Evolutionary conservation across 2,888 invertebrate genomes (phyloP), one percentile per base, ranked within the genome.

Genomic region (Epinotia demarniana): DNA sequence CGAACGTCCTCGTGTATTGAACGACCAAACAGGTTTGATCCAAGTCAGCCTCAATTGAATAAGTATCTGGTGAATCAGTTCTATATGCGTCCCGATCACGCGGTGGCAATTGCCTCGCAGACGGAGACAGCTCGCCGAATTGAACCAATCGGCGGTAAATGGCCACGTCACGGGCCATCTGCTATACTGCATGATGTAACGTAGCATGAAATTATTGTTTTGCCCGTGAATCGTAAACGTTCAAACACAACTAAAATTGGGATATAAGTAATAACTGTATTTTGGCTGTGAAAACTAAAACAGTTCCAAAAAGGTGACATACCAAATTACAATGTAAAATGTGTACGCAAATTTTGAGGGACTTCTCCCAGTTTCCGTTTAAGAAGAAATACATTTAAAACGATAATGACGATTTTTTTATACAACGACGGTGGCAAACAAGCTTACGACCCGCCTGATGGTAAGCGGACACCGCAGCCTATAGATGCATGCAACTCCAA

Each of bases 11-110:
- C 49, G 16, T 49, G 16, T 13, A 16, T 49, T 49, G 16, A 63
- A 18, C 55, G n/a, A 58, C 2, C 23, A n/a, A 74, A 70, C 70
- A 33, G 53, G 53, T 70, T 64, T 49, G 63, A 70, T 70, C 69
- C 63, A 64, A 69, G 60, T 73, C 55, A 69, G 62, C 75, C 63
- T 72, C 61, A 75, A 72, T 72, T 71, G 75, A 67, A 71, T 75
- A 58, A 75, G 71, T 71, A 46, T 33, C 57, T 57, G 75, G 60
- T 75, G 75, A 75, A 72, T 75, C 75, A 75, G 67, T 72, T 66
- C 71, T 75, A 67, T 61, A 75, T 23, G 33, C 39, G 70, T 3
- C 63, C 18, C 70, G 66, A 75, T 75, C 75, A 72, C 71, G 75
- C 70, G 70, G 60, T 39, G 27, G 23, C 64, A 75, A 70, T 71